Percentiles rank a stretch among this genome's conserved stretches.
Conservation (phyloP, 2,888 invertebrate genomes). For the Orthosia cruda region DNA sequence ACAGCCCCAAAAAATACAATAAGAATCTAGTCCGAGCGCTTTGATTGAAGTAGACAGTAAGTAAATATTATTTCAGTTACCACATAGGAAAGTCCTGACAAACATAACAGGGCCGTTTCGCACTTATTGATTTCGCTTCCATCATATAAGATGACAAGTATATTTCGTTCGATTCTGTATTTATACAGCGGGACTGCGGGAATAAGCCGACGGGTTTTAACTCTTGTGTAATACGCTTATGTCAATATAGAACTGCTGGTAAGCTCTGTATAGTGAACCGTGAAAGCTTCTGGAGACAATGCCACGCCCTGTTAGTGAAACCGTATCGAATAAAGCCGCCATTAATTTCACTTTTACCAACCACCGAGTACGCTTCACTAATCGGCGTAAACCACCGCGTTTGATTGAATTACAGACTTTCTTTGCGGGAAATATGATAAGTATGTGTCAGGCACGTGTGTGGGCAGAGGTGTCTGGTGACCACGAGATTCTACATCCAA, state of each 20-base stretch:
- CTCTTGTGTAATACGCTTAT: constrained; percentile 32
- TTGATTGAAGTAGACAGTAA: constrained; percentile 4
- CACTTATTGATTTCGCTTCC: constrained; percentile 44
- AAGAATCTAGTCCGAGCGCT: neutral
- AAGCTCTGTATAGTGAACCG: constrained; percentile 53
- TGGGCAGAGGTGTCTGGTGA: constrained; percentile 28
- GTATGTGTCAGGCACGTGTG: constrained; percentile 56
- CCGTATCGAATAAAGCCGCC: constrained; percentile 74
- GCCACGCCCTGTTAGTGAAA: constrained; percentile 75
- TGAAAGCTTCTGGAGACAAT: constrained; percentile 73
- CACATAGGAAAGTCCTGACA: neutral
- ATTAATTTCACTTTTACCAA: constrained; percentile 86
- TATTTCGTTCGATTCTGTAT: constrained; percentile 38
- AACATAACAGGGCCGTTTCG: constrained; percentile 5
- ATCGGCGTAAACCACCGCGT: constrained; percentile 81
- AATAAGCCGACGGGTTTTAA: constrained; percentile 13
- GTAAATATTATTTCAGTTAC: constrained; percentile 27
- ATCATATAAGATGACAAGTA: constrained; percentile 37
- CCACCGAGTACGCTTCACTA: constrained; percentile 82
- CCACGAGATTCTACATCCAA: neutral
- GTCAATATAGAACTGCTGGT: constrained; percentile 37
- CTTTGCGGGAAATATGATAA: constrained; percentile 77
- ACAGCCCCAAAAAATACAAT: neutral
- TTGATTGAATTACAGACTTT: constrained; percentile 85
- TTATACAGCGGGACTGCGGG: constrained; percentile 13